These are phyloP conservation scores for Gymnocephalus cernua DNA, from an alignment of 2,113 vertebrate species.

Conservation along the genomic window DNA sequence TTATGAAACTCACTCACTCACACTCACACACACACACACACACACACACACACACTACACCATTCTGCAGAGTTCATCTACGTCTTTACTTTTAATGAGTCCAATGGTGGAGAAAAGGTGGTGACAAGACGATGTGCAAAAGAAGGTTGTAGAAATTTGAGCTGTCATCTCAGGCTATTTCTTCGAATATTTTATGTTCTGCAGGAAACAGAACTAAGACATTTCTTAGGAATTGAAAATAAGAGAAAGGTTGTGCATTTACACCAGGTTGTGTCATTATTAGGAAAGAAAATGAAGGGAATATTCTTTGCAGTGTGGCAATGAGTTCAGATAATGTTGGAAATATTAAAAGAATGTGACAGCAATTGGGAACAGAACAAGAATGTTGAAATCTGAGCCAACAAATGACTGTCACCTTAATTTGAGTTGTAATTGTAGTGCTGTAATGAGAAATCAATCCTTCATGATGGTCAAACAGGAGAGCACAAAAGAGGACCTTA, in stretches of 20 bases:
- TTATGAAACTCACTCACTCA: constrained; percentile 44
- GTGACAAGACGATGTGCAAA: not conserved
- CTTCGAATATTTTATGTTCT: not conserved
- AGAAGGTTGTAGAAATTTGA: not conserved
- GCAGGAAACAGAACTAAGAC: not conserved
- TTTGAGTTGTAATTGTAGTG: not conserved
- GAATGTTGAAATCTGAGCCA: too few species aligned
- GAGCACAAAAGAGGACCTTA: too few species aligned
- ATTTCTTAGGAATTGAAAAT: constrained; percentile 8
- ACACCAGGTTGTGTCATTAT: not conserved
- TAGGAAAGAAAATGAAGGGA: not conserved
- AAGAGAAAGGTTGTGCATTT: not conserved
- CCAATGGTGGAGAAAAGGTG: not conserved
- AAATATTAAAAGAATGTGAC: not conserved
- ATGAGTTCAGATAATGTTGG: constrained; percentile 3
- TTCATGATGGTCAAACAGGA: too few species aligned
- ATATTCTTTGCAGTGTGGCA: not conserved
- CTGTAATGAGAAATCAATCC: not conserved
- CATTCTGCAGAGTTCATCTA: not conserved
- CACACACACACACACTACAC: not conserved
- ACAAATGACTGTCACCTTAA: not conserved
- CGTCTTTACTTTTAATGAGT: constrained; percentile 11
- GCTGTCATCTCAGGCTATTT: not conserved
- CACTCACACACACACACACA: not conserved
- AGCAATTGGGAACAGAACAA: not conserved